These are phyloP conservation scores for Norana najaformis DNA, from an alignment of 2,888 invertebrate genomes.

Conservation along the genomic window DNA sequence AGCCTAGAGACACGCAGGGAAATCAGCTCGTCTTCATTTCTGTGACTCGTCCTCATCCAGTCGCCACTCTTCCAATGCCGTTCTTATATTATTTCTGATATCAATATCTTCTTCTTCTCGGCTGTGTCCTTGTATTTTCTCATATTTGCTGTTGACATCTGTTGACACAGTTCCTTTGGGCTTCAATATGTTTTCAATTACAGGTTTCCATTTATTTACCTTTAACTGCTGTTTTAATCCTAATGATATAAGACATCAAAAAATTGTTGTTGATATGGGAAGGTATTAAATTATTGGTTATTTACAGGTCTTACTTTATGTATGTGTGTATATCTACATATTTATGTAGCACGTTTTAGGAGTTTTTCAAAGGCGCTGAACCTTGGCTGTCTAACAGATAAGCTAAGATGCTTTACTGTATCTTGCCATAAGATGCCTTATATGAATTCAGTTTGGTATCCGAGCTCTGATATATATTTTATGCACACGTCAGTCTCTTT, in stretches of 20 bases:
- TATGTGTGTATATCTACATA: too few species aligned
- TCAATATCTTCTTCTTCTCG: neutral
- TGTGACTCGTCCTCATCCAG: neutral
- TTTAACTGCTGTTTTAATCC: too few species aligned
- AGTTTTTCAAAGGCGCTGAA: too few species aligned
- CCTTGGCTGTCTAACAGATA: too few species aligned
- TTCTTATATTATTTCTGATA: neutral
- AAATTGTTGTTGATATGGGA: neutral
- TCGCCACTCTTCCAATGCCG: neutral
- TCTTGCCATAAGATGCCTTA: too few species aligned
- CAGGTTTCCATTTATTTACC: neutral
- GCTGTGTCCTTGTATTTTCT: neutral
- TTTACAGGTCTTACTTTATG: conserved; percentile 49
- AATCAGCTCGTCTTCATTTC: neutral
- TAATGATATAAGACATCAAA: neutral
- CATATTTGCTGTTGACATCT: neutral
- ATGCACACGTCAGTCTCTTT: too few species aligned
- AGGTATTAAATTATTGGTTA: too few species aligned
- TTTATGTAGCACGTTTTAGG: too few species aligned
- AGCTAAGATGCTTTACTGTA: too few species aligned
- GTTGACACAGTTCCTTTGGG: neutral
- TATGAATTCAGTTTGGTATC: too few species aligned
- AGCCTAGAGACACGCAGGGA: neutral
- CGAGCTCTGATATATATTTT: too few species aligned
- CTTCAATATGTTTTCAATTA: neutral